These are phyloP conservation scores for Lacanobia oleracea DNA, from an alignment of 2,888 invertebrate species.

Conservation along the genomic window DNA sequence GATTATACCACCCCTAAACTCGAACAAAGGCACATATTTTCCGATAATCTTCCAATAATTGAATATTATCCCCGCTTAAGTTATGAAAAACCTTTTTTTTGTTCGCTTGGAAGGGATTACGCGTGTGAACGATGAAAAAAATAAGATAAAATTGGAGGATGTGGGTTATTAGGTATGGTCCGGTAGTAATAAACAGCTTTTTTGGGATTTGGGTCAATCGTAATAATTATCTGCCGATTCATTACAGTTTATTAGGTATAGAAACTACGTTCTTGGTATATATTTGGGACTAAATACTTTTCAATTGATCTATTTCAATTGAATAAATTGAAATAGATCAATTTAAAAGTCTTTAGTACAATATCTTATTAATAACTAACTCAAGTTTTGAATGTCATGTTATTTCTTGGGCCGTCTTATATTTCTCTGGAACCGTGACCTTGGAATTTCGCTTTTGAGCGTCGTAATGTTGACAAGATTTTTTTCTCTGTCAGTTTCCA, in stretches of 20 bases:
- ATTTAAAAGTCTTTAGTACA: too few relatives aligned
- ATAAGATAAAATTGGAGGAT: constrained; percentile 15
- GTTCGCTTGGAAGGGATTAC: constrained; percentile 27
- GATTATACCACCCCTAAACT: constrained; percentile 31
- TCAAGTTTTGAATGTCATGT: too few relatives aligned
- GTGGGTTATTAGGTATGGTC: neutral
- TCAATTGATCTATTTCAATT: too few relatives aligned
- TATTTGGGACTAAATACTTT: too few relatives aligned
- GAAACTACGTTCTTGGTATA: too few relatives aligned
- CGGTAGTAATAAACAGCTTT: neutral
- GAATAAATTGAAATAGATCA: too few relatives aligned
- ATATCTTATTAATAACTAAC: too few relatives aligned
- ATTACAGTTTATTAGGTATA: neutral
- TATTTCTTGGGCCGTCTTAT: too few relatives aligned
- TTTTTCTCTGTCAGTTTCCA: too few relatives aligned
- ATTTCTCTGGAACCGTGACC: too few relatives aligned
- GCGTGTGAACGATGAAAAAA: constrained; percentile 16
- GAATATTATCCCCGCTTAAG: constrained; percentile 48
- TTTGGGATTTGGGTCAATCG: neutral
- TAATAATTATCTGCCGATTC: neutral
- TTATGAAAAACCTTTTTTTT: constrained; percentile 37
- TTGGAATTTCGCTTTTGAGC: too few relatives aligned
- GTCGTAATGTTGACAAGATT: too few relatives aligned
- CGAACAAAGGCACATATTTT: constrained; percentile 38
- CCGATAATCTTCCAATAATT: constrained; percentile 61